Conservation (phyloP, 2,888 invertebrate species). For the Chrysolina oricalcia region DNA sequence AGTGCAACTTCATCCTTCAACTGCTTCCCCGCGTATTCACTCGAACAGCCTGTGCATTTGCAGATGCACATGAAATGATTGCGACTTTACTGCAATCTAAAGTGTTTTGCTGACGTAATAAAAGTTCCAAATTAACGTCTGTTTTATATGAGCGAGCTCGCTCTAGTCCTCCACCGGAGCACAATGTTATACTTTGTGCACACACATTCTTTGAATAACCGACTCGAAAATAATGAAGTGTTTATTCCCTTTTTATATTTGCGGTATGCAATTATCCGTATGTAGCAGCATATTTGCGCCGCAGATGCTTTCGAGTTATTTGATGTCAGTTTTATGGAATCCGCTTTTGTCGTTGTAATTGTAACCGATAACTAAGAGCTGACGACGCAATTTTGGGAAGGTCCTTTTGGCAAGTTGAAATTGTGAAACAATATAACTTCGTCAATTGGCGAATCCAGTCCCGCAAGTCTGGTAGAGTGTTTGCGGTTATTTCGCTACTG, state of each 20-base stretch:
- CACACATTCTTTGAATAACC: constrained; percentile 24
- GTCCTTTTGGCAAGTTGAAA: too few species aligned
- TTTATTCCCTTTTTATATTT: constrained; percentile 16
- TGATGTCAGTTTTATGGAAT: neutral
- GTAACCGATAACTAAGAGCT: too few species aligned
- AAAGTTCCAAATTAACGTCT: constrained; percentile 52
- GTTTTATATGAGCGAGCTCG: constrained; percentile 45
- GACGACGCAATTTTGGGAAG: too few species aligned
- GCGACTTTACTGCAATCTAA: constrained; percentile 46
- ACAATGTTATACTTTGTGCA: constrained; percentile 34
- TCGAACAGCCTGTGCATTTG: constrained; percentile 6
- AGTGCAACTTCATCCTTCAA: constrained; percentile 16
- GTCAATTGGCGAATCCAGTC: too few species aligned
- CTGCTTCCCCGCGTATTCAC: neutral
- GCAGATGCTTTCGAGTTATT: neutral
- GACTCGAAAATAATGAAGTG: constrained; percentile 29
- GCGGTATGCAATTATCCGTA: constrained; percentile 1
- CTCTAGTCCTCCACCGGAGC: constrained; percentile 4
- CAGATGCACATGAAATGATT: constrained; percentile 47
- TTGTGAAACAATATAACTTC: too few species aligned
- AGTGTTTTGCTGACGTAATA: constrained; percentile 50
- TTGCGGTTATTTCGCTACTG: too few species aligned
- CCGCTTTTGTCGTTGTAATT: neutral
- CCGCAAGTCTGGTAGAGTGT: too few species aligned
- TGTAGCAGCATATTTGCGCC: neutral